phyloP scores from a whole-genome alignment of 1,140 invertebrate genomes.

The Drosophila bifasciata region DNA sequence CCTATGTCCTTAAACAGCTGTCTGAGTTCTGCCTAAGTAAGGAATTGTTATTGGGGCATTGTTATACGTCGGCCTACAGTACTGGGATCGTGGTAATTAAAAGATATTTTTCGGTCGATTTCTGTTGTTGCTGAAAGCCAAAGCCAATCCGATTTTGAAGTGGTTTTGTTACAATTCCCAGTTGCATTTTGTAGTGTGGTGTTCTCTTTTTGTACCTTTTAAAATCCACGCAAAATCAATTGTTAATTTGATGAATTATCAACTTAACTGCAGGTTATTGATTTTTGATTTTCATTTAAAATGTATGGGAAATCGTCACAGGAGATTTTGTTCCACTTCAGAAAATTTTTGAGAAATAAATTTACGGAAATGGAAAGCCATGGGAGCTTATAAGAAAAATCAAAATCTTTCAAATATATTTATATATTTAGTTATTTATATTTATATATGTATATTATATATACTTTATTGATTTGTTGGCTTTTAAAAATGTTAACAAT shows the following conservation, averaged over 20 bases:
- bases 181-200: slow-evolving; percentile 20
- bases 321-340: no score
- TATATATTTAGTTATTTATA: no score
- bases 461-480: neutral
- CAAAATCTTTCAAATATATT: neutral
- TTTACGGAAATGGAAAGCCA: no score
- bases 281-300: neutral
- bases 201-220: neutral
- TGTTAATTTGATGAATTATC: slow-evolving; percentile 18
- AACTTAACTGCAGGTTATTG: neutral
- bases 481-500: no score
- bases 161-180: slow-evolving; percentile 23
- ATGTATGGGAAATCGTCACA: no score
- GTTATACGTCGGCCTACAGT: neutral
- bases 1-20: slow-evolving; percentile 52
- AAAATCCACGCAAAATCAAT: neutral
- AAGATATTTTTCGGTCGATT: slow-evolving; percentile 59
- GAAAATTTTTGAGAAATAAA: no score
- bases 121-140: slow-evolving; percentile 59
- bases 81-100: slow-evolving; percentile 57
- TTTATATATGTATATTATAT: no score
- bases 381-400: neutral
- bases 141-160: slow-evolving; percentile 47
- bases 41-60: slow-evolving; percentile 44
- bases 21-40: slow-evolving; percentile 38